phyloP scores from a whole-genome alignment of 2,888 invertebrate species.

The Ypsolopha sequella region DNA sequence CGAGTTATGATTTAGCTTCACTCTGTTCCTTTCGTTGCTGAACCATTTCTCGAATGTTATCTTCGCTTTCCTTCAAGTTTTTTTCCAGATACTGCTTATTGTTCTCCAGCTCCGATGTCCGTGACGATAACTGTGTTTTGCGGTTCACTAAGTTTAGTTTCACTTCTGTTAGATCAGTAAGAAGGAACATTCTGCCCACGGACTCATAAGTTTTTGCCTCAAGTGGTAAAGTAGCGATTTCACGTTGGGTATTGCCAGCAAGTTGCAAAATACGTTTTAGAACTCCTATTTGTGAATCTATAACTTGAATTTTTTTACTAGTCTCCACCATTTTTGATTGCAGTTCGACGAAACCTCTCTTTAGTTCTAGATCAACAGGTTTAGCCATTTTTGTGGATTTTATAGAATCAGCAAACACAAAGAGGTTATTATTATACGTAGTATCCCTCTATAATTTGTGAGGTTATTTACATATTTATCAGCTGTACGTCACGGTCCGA shows the following conservation, averaged over 20 bases:
- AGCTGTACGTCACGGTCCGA: too few relatives aligned
- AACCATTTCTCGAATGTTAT: conserved; percentile 87
- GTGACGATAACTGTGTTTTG: conserved; percentile 68
- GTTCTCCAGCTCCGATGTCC: conserved; percentile 79
- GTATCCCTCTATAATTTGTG: too few relatives aligned
- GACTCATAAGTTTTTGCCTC: conserved; percentile 83
- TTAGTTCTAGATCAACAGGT: conserved; percentile 70
- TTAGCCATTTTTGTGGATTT: conserved; percentile 49
- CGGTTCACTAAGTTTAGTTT: conserved; percentile 73
- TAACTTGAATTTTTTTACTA: conserved; percentile 81
- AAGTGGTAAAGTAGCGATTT: conserved; percentile 71
- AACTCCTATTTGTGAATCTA: conserved; percentile 82
- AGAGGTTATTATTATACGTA: too few relatives aligned
- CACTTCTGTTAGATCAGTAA: conserved; percentile 75
- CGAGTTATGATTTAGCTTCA: conserved; percentile 23
- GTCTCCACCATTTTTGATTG: conserved; percentile 87
- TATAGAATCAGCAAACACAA: too few relatives aligned
- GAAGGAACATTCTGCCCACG: conserved; percentile 87
- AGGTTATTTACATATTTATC: too few relatives aligned
- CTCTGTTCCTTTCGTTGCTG: conserved; percentile 72
- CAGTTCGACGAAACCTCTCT: conserved; percentile 84
- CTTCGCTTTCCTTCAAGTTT: conserved; percentile 86
- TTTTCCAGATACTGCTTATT: conserved; percentile 85
- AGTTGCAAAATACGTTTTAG: conserved; percentile 77
- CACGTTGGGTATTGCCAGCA: conserved; percentile 78